phyloP scores from a whole-genome alignment of 2,888 invertebrate species.

The Agonopterix subpropinquella region DNA sequence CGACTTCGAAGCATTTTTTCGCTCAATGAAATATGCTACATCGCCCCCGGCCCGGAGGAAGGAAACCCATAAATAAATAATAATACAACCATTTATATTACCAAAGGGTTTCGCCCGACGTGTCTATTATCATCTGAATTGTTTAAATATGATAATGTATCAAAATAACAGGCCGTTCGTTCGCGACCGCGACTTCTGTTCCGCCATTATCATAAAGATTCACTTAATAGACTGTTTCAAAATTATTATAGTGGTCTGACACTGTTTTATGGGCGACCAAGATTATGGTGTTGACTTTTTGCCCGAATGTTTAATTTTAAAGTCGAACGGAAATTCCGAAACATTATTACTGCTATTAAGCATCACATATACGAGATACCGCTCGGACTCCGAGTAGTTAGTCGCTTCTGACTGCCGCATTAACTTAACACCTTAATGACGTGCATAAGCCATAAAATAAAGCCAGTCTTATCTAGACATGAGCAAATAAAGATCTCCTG shows the following conservation, averaged over 20 bases:
- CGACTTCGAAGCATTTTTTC: constrained; percentile 71
- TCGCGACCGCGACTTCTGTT: constrained; percentile 71
- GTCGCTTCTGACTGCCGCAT: constrained; percentile 15
- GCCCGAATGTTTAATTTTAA: constrained; percentile 38
- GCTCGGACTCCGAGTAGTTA: not conserved
- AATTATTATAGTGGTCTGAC: constrained; percentile 68
- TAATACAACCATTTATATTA: constrained; percentile 76
- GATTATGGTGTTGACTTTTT: constrained; percentile 53
- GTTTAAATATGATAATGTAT: constrained; percentile 76
- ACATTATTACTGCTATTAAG: constrained; percentile 20
- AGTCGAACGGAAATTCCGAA: constrained; percentile 31
- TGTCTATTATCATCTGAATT: constrained; percentile 76
- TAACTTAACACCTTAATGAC: constrained; percentile 19
- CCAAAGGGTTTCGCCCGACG: constrained; percentile 74
- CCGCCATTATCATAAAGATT: constrained; percentile 71
- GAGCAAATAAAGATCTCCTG: constrained; percentile 41
- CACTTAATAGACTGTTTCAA: constrained; percentile 73
- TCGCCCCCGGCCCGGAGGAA: constrained; percentile 67
- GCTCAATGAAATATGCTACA: constrained; percentile 71
- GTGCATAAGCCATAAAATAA: constrained; percentile 19
- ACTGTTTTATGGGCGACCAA: constrained; percentile 52
- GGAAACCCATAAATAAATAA: constrained; percentile 75
- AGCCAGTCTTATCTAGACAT: constrained; percentile 33
- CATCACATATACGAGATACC: constrained; percentile 5
- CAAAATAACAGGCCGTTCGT: constrained; percentile 70